Evolutionary conservation across 2,888 invertebrate species (phyloP).

Genomic region (Arctia plantaginis): DNA sequence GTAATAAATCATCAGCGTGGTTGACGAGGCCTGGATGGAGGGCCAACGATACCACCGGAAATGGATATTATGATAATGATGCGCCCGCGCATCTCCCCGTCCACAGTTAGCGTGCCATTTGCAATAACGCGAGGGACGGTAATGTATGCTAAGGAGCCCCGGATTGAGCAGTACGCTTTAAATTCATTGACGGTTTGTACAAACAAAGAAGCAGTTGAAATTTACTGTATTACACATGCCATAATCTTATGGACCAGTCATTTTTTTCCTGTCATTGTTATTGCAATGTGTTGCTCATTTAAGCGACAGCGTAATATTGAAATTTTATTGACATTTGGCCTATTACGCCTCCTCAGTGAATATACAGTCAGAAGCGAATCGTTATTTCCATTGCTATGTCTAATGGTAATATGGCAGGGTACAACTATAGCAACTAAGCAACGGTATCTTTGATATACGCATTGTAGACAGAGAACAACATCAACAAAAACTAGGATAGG

Average conservation of each 20-base stretch:
- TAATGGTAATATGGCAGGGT: conserved; percentile 52
- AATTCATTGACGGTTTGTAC: conserved; percentile 54
- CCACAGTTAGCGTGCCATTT: conserved; percentile 50
- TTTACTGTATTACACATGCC: conserved; percentile 33
- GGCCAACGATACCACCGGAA: conserved; percentile 69
- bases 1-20: conserved; percentile 67
- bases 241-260: conserved; percentile 30
- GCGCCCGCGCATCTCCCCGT: conserved; percentile 56
- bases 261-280: conserved; percentile 43
- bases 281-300: conserved; percentile 37
- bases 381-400: conserved; percentile 39
- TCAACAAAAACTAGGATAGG: conserved; percentile 55
- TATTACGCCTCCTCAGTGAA: conserved; percentile 31
- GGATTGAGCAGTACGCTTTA: conserved; percentile 52
- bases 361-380: conserved; percentile 38
- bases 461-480: conserved; percentile 64
- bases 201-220: conserved; percentile 50
- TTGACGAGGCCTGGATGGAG: conserved; percentile 57
- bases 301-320: conserved; percentile 42
- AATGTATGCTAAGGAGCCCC: conserved; percentile 47
- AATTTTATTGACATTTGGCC: conserved; percentile 44
- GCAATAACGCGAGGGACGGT: conserved; percentile 48
- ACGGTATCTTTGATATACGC: conserved; percentile 61
- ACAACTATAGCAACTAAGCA: conserved; percentile 46
- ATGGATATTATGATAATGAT: conserved; percentile 73